Evolutionary conservation across 1,140 invertebrate species (phyloP).

Genomic region (Drosophila repletoides): DNA sequence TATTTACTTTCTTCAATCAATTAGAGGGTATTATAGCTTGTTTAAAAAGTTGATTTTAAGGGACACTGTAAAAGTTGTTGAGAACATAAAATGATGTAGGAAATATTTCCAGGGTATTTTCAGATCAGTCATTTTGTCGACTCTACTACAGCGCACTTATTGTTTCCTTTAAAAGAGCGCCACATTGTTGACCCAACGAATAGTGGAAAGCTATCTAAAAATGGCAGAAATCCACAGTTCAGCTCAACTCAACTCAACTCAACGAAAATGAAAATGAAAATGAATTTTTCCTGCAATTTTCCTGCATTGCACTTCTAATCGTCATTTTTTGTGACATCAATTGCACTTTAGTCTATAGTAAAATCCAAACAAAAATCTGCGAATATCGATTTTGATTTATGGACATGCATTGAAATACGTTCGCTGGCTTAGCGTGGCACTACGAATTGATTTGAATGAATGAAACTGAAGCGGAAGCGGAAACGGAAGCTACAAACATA

Average conservation of each 20-base stretch:
- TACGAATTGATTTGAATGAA: background rate
- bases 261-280: constrained; percentile 13
- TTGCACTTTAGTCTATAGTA: constrained; percentile 33
- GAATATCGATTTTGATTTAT: constrained; percentile 39
- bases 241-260: too few relatives aligned
- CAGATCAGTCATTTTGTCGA: background rate
- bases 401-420: constrained; percentile 1
- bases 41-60: background rate
- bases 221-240: background rate
- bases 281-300: constrained; percentile 28
- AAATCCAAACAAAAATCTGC: constrained; percentile 43
- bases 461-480: too few relatives aligned
- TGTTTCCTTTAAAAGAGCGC: background rate
- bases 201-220: background rate
- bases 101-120: background rate
- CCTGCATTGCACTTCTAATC: constrained; percentile 34
- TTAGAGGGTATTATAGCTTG: too few relatives aligned
- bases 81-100: too few relatives aligned
- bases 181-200: constrained; percentile 8
- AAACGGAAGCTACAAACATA: constrained; percentile 13
- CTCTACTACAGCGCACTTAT: background rate
- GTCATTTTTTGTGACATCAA: constrained; percentile 32
- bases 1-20: too few relatives aligned
- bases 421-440: background rate
- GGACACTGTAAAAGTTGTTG: too few relatives aligned